Evolutionary conservation across 2,797 vertebrate genomes (phyloP).

Genomic region (Fistularia commersonii): DNA sequence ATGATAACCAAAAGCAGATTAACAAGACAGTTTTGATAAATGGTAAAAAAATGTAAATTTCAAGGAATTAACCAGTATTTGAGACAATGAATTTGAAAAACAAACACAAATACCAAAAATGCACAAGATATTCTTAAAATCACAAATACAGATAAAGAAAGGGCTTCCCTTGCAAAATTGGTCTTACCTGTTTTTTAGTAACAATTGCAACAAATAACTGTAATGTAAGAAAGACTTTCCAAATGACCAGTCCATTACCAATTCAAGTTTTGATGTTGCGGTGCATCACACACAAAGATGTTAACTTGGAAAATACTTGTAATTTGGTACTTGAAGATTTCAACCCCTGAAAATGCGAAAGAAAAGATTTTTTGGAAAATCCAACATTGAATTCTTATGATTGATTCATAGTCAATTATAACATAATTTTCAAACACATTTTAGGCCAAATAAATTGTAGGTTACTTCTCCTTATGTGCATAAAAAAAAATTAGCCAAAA

Average conservation of each 20-base stretch:
- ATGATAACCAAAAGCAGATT: neutral
- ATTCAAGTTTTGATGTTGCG: too few species aligned
- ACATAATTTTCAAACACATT: too few species aligned
- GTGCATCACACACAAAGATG: conserved; percentile 2
- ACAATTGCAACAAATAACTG: conserved; percentile 22
- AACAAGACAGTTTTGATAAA: neutral
- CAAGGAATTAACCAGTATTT: neutral
- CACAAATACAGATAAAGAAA: too few species aligned
- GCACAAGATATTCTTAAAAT: too few species aligned
- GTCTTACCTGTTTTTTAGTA: conserved; percentile 23
- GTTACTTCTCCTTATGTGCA: too few species aligned
- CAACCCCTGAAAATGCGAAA: conserved; percentile 53
- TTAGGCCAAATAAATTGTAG: too few species aligned
- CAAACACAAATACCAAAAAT: too few species aligned
- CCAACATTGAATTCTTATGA: too few species aligned
- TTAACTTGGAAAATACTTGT: conserved; percentile 16
- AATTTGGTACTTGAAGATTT: conserved; percentile 16
- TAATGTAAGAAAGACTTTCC: too few species aligned
- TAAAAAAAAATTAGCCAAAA: neutral
- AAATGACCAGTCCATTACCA: too few species aligned
- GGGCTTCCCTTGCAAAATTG: conserved; percentile 21
- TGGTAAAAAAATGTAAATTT: neutral
- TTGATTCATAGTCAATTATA: too few species aligned
- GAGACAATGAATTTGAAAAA: neutral
- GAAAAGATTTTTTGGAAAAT: neutral